Conservation (phyloP, 1,140 invertebrate species). For the Diprion similis region DNA sequence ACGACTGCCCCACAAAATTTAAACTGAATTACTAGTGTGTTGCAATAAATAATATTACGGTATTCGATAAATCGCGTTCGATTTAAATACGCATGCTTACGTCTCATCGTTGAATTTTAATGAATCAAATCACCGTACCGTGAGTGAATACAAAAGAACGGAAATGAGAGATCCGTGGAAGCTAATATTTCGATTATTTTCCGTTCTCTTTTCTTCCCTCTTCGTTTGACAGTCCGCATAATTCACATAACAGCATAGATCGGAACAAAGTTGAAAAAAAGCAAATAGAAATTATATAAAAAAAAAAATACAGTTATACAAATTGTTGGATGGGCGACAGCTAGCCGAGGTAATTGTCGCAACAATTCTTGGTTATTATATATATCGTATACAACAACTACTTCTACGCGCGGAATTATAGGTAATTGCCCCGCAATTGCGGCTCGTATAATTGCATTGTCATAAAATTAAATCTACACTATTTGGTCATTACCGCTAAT, state of each 20-base stretch:
- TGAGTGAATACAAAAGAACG: neutral
- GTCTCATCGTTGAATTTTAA: no score
- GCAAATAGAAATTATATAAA: neutral
- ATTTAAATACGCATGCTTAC: no score
- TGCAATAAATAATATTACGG: no score
- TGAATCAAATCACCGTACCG: no score
- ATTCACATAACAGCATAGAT: no score
- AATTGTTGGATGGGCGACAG: no score
- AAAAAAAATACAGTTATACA: neutral
- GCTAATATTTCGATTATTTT: neutral
- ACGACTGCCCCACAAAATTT: no score
- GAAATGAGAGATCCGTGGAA: neutral
- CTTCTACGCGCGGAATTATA: neutral
- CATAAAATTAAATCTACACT: neutral
- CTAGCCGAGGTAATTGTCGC: neutral
- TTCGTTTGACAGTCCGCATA: neutral
- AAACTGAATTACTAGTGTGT: no score
- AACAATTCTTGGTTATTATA: conserved; percentile 1
- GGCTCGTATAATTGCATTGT: neutral
- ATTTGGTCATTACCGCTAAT: neutral
- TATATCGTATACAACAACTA: neutral
- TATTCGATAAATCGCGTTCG: no score
- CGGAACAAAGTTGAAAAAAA: neutral
- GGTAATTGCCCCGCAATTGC: neutral
- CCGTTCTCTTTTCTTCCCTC: neutral